Base-by-base conservation (phyloP, 2,888 invertebrate species). In the Tinea trinotella region DNA sequence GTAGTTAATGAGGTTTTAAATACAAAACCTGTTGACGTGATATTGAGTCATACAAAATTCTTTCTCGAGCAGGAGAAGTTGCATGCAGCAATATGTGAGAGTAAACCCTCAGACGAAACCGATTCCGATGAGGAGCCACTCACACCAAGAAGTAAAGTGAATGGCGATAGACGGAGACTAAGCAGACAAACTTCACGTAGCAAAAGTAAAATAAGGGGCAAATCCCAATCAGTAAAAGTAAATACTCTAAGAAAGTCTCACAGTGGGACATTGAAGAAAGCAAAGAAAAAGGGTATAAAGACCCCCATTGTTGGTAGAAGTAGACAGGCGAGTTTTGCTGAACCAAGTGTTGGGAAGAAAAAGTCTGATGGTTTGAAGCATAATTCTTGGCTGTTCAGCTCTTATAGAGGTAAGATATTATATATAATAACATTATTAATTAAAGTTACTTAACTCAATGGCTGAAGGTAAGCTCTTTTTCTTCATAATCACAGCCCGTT, bases 131-230 rank as follows among this genome's bases (percentile, higher is more conserved):
- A 79, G 20, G 81, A 82, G 54, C 61, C 70, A 12, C 71, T 76
- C 15, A 84, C 79, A 61, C 63, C 71, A 18, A 58, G 71, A 12
- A 35, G 22, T 7, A 35, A 35, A 7, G 40, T 40, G 2, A 52
- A 52, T 10, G 69, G 72, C 24, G 83, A 84, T 56, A 73, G 83
- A 57, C 70, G 85, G 58, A 69, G 84, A 58, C 62, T 85, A 5
- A 85, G 85, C 56, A 66, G 85, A 56, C 84, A 84, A 56, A 77
- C 85, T 17, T 85, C 85, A 30, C 76, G 85, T 60, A 79, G 82
- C 62, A 85, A 85, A 62, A 85, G 85, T 56, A 85, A 84, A 65
- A 80, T 63, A 1, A 64, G 85, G 58, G 85, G 85, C 0, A 85
- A 85, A 59, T 84, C 84, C 60, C 85, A 84, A 59, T 70, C 76